Base-by-base conservation (phyloP, 2,888 invertebrate species). In the Callyntrura guangdongensis region DNA sequence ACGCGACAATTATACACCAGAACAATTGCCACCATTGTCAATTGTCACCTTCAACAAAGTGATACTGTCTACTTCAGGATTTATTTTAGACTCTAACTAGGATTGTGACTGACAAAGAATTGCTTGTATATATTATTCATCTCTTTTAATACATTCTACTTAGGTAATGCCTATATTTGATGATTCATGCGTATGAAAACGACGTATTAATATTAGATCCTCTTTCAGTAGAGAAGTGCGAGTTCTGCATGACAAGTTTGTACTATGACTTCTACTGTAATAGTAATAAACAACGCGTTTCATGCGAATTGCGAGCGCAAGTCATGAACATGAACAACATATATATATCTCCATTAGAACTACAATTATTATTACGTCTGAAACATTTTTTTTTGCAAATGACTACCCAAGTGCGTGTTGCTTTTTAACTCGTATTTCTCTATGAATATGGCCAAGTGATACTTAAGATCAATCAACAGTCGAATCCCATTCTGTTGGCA, bases 391-490 rank as follows among this genome's bases (percentile, higher is more conserved):
- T 67, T 67, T 25, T 27, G 0, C 5, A 77, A 49, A 77, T 11
- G 49, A 47, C 20, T 0, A 27, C 67, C 27, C 67, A 27, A 27
- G 1, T 27, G 25, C 20, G 22, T 64, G 36, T 69, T 17, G 17
- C 27, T 11, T 67, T 27, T 22, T 27, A 11, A 67, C 25, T 67
- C 22, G 20, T 22, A 20, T 61, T 69, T 36, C 45, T 69, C 45
- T 69, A n/a, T 69, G 1, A 69, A 69, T 69, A 45, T 69, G 17
- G 69, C 6, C 27, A 22, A 67, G 67, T 25, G 27, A 27, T 27
- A 69, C 36, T 69, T 69, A 69, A 69, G 69, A 69, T 69, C 69
- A 45, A 69, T 45, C 69, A 69, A 69, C 69, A 45, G 22, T 45
- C 36, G 36, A n/a, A 0, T 6, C 2, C 36, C 45, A 9, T n/a